Conservation (phyloP, 2,888 invertebrate genomes). For the Cheiracanthium punctorium region DNA sequence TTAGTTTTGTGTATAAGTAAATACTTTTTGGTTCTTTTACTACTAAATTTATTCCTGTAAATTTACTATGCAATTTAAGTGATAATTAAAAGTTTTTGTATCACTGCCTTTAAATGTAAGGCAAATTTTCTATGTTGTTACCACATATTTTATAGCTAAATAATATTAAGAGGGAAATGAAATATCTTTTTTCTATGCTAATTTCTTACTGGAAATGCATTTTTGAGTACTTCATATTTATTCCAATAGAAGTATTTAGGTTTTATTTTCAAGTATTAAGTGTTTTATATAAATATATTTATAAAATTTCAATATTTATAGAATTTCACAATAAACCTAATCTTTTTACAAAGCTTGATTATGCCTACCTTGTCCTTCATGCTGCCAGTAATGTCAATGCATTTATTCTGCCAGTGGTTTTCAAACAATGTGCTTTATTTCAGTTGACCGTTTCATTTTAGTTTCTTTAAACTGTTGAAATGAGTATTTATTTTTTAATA, state of each 20-base stretch:
- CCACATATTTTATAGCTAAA: not conserved
- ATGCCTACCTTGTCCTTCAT: conserved; percentile 6
- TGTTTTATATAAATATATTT: no score
- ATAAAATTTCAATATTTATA: not conserved
- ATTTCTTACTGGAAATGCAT: not conserved
- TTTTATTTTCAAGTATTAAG: not conserved
- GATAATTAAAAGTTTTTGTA: not conserved
- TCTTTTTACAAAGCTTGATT: not conserved
- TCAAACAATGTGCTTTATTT: no score
- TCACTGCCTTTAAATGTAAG: not conserved
- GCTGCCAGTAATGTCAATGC: conserved; percentile 18
- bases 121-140: not conserved
- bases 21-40: no score
- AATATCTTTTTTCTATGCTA: not conserved
- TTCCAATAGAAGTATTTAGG: not conserved
- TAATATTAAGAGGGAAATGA: not conserved
- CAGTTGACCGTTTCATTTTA: no score
- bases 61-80: no score
- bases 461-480: no score
- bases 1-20: no score
- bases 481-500: no score
- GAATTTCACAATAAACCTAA: not conserved
- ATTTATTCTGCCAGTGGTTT: conserved; percentile 23
- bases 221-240: not conserved
- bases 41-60: no score